These are phyloP conservation scores for Ciconia maguari DNA, from an alignment of 2,113 vertebrate species.

Conservation along the genomic window DNA sequence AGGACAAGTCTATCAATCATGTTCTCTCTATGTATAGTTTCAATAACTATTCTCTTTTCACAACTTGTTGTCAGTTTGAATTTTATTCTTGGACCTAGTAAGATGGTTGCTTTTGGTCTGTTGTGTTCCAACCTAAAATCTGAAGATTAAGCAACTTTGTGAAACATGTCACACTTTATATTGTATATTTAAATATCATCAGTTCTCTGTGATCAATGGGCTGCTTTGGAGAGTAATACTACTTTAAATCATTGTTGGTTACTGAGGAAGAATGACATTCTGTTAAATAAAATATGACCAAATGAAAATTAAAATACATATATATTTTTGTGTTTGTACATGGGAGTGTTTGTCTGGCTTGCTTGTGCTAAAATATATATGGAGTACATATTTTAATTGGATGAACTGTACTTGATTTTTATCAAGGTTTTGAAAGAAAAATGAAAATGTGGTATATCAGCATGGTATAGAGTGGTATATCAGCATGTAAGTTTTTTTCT, in stretches of 20 bases:
- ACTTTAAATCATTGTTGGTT: conserved; percentile 41
- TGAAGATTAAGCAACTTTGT: conserved; percentile 23
- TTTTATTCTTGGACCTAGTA: conserved; percentile 21
- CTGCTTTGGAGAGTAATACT: conserved; percentile 40
- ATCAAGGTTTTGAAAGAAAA: not conserved
- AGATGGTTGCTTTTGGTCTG: conserved; percentile 14
- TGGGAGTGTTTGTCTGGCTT: conserved; percentile 16
- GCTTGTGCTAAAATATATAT: not conserved
- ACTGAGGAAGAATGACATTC: conserved; percentile 46
- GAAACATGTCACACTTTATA: conserved; percentile 33
- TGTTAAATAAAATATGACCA: conserved; percentile 68
- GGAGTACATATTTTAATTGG: not conserved
- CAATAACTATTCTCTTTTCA: conserved; percentile 15
- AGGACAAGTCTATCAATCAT: conserved; percentile 34
- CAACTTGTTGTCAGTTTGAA: not conserved
- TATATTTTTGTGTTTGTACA: conserved; percentile 51
- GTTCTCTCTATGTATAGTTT: conserved; percentile 22
- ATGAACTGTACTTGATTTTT: not conserved
- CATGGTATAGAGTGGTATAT: too few relatives aligned
- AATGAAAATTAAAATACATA: conserved; percentile 60
- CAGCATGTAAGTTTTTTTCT: too few relatives aligned
- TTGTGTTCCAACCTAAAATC: conserved; percentile 15
- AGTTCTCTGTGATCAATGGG: conserved; percentile 29
- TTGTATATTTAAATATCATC: conserved; percentile 43
- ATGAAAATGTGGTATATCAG: too few relatives aligned